Evolutionary conservation across 2,113 vertebrate genomes (phyloP), one percentile per base, ranked within the genome.

Genomic region (Athene noctua): DNA sequence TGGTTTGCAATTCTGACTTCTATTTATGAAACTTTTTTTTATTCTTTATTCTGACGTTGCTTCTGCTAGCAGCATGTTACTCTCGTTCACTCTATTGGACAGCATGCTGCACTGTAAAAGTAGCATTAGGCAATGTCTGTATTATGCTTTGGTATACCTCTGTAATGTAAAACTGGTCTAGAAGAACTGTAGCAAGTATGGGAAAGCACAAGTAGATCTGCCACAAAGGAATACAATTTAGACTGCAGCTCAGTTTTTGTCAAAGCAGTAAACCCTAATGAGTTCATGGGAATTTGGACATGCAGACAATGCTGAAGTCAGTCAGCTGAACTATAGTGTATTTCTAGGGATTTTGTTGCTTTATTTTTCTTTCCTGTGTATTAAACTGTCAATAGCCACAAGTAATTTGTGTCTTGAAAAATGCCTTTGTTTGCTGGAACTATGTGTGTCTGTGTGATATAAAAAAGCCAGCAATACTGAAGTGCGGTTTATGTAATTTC

Each of bases 401-500:
- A 26, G 22, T 81, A 72, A 51, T 34, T 67, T 23, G 25, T 2
- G 55, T 9, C 38, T 52, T 70, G 70, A 77, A 80, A 85, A 70
- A 82, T 67, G 27, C 34, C 22, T 46, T 15, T 10, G 15, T 65
- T 95, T 97, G 59, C 66, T 94, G 82, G 58, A 90, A 75, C 55
- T 74, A 77, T 77, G 40, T 52, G 10, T 51, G 73, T 67, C 30
- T 4, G 1, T 65, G 61, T 63, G 54, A 91, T 79, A 38, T 38
- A 27, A 67, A 87, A 84, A 72, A 55, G 22, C 3, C 44, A 70
- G 27, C 44, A 59, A 19, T 58, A 42, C 54, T 72, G 38, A 80
- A 85, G 49, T 70, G 90, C 91, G 89, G 40, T 86, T 97, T 77
- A 8, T 88, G 20, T 55, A 0, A 82, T 92, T 97, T 93, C 67